Conservation (phyloP, 2,888 invertebrate genomes). For the Dione juno region DNA sequence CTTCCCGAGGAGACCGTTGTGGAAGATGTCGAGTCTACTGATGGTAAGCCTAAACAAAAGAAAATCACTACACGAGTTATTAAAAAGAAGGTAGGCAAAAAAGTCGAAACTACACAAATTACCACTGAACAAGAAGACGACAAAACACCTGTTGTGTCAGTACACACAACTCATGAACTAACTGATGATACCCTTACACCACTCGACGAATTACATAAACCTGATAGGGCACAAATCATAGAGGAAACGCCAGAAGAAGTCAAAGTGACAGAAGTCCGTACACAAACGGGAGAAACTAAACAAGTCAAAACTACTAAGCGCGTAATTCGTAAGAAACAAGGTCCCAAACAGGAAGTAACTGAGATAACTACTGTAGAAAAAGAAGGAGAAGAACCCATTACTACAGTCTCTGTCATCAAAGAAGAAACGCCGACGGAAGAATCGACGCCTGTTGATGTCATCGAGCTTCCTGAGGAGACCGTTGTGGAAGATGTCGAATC, state of each 20-base stretch:
- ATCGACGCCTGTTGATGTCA: no score
- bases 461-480: no score
- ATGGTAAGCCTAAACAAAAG: no score
- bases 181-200: constrained; percentile 19
- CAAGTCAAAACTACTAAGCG: constrained; percentile 29
- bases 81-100: no score
- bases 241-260: constrained; percentile 51
- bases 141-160: neutral
- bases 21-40: no score
- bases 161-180: constrained; percentile 21
- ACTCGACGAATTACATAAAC: constrained; percentile 32
- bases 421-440: neutral
- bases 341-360: constrained; percentile 16
- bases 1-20: no score
- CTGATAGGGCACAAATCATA: constrained; percentile 34
- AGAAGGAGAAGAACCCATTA: constrained; percentile 6
- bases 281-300: constrained; percentile 22
- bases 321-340: constrained; percentile 11
- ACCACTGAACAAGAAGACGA: no score
- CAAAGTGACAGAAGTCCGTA: constrained; percentile 28
- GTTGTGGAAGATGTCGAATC: no score
- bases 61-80: no score
- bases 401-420: neutral
- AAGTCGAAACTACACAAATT: no score
- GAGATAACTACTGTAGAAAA: constrained; percentile 20